These are phyloP conservation scores for Clistopyga incitator DNA, from an alignment of 2,888 invertebrate genomes.

Conservation along the genomic window DNA sequence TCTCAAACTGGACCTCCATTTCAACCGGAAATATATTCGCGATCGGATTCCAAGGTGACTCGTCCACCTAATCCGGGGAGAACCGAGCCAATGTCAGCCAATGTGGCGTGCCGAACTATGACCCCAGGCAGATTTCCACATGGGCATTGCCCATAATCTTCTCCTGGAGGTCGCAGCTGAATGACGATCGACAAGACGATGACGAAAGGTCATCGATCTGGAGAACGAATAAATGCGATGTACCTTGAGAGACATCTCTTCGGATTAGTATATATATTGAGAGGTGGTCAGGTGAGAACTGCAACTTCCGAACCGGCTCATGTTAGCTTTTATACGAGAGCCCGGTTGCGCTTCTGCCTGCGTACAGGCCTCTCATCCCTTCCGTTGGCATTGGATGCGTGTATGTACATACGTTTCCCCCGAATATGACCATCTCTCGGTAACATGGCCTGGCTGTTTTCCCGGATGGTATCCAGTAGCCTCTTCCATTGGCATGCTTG, in stretches of 20 bases:
- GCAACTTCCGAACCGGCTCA: slow-evolving; percentile 78
- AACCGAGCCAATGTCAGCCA: no score
- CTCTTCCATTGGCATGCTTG: slow-evolving; percentile 13
- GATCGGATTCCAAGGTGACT: no score
- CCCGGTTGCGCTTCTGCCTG: slow-evolving; percentile 67
- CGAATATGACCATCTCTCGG: slow-evolving; percentile 27
- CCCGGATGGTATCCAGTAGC: slow-evolving; percentile 20
- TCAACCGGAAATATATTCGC: no score
- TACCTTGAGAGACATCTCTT: slow-evolving; percentile 81
- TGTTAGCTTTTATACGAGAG: slow-evolving; percentile 79
- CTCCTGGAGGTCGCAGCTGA: no score
- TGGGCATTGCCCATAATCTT: no score
- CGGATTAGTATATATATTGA: slow-evolving; percentile 74
- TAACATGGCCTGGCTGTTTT: slow-evolving; percentile 36
- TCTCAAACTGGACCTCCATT: no score
- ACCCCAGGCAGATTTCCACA: slow-evolving; percentile 2
- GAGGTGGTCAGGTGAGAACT: slow-evolving; percentile 80
- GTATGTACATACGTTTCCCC: slow-evolving; percentile 32
- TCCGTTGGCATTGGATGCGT: slow-evolving; percentile 21
- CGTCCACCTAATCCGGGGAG: no score
- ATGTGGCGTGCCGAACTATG: no score
- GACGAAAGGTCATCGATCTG: neutral
- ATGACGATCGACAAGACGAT: neutral
- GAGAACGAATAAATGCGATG: slow-evolving; percentile 17
- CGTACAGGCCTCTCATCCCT: slow-evolving; percentile 58